Conservation (phyloP, 2,113 vertebrate genomes). For the Vulpes lagopus region DNA sequence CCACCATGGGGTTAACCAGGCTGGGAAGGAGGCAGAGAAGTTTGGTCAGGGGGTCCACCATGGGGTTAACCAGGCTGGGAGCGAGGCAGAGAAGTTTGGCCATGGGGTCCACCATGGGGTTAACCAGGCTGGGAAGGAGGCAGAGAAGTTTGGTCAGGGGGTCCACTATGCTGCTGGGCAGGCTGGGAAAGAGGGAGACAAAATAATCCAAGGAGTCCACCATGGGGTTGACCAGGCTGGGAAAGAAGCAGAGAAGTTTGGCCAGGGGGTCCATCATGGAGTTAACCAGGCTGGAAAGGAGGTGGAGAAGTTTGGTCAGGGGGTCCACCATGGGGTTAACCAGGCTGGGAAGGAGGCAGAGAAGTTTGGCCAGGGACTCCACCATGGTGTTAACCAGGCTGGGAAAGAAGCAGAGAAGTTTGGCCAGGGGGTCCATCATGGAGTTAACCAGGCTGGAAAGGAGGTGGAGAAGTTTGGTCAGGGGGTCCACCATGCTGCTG, state of each 20-base stretch:
- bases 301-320: background rate
- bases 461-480: constrained; percentile 37
- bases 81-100: background rate
- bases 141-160: background rate
- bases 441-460: background rate
- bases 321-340: fast-evolving
- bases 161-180: background rate
- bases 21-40: too few species aligned
- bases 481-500: background rate
- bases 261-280: background rate
- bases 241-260: background rate
- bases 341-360: background rate
- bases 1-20: background rate
- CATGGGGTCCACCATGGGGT: background rate
- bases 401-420: background rate
- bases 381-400: background rate
- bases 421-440: background rate
- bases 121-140: background rate
- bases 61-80: background rate
- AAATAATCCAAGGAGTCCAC: background rate
- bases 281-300: background rate
- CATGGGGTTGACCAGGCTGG: background rate
- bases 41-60: background rate
- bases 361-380: background rate
- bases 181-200: too few species aligned